These are phyloP conservation scores for Limnephilus rhombicus DNA, from an alignment of 2,888 invertebrate species.

Conservation along the genomic window DNA sequence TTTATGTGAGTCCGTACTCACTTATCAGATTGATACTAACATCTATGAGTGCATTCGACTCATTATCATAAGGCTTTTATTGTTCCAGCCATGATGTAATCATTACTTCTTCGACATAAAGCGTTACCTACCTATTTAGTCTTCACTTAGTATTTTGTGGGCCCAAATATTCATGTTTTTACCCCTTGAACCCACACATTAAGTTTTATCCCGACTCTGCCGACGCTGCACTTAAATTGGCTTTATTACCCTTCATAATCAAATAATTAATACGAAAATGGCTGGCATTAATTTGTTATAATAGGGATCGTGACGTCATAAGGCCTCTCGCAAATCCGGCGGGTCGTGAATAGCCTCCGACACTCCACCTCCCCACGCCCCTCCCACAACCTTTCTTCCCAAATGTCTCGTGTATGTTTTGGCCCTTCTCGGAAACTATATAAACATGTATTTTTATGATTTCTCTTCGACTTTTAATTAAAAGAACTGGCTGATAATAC, in stretches of 20 bases:
- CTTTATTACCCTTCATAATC: slow-evolving; percentile 59
- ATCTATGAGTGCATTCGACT: neutral
- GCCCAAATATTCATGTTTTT: neutral
- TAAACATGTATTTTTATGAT: neutral
- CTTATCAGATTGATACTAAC: neutral
- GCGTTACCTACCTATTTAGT: neutral
- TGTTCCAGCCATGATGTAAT: neutral
- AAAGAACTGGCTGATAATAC: neutral
- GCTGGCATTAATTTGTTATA: slow-evolving; percentile 60
- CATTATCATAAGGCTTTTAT: neutral
- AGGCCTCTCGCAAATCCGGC: slow-evolving; percentile 47
- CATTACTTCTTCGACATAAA: neutral
- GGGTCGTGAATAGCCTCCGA: slow-evolving; percentile 47
- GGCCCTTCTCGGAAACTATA: neutral
- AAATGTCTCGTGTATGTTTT: neutral
- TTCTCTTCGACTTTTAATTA: neutral
- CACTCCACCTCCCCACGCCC: neutral
- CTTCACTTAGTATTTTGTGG: neutral
- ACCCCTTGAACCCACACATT: slow-evolving; percentile 21
- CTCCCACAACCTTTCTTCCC: neutral
- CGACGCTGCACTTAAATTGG: slow-evolving; percentile 50
- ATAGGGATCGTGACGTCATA: slow-evolving; percentile 58
- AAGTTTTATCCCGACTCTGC: slow-evolving; percentile 23
- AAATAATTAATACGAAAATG: slow-evolving; percentile 63
- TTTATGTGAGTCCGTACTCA: neutral